Conservation (phyloP, 2,113 vertebrate genomes). For the Caranx melampygus region DNA sequence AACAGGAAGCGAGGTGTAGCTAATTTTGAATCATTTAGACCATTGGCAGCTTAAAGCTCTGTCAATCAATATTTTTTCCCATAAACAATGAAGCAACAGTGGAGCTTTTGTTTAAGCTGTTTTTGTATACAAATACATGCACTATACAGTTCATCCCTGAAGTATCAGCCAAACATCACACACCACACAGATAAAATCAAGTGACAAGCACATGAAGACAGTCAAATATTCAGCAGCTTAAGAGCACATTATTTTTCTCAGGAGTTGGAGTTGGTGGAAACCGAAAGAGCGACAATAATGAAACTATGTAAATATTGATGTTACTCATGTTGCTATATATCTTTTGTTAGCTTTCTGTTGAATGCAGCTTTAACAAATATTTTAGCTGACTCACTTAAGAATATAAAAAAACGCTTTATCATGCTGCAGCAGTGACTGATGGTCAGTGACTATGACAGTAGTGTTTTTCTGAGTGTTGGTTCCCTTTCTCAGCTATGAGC, state of each 20-base stretch:
- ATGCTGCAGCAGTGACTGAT: no score
- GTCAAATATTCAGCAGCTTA: neutral
- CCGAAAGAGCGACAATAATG: neutral
- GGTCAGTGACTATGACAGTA: neutral
- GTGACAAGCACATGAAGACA: neutral
- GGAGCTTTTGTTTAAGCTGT: neutral
- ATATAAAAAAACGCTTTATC: neutral
- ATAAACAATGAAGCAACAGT: conserved; percentile 5
- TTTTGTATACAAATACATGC: no score
- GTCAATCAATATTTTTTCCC: neutral
- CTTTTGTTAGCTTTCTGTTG: no score
- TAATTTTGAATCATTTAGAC: neutral
- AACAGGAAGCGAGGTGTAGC: neutral
- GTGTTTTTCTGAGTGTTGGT: neutral
- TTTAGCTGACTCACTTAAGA: neutral
- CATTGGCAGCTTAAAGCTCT: no score
- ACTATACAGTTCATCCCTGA: no score
- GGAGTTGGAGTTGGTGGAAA: neutral
- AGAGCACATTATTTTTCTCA: neutral
- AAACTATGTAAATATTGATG: neutral
- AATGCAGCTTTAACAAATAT: no score
- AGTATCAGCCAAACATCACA: neutral
- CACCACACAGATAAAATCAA: neutral
- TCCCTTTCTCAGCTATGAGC: no score
- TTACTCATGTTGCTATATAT: no score